Base-by-base conservation (phyloP, 2,113 vertebrate species). In the Cyprinodon brontotheroides region DNA sequence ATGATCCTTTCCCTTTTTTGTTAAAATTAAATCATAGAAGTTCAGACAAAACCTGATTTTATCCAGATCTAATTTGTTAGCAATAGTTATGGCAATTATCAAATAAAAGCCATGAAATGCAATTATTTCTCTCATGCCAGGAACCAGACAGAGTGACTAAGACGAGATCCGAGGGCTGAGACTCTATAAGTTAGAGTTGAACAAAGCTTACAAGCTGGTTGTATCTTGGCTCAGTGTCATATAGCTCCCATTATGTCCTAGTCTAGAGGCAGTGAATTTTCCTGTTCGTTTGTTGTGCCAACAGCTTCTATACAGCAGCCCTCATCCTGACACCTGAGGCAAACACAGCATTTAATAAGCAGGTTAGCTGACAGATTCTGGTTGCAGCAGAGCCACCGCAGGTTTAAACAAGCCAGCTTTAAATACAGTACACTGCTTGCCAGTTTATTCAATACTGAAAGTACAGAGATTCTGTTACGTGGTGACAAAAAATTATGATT, bases 201-300 rank as follows among this genome's bases (percentile, higher is more conserved):
- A 40, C 38, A 63, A 61, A 76, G 29, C 74, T 61, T 76, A 85
- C 77, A 85, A 57, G 43, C 29, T 29, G 29, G 29, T 1, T 29
- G 29, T 29, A 29, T 29, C 29, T 29, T 29, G 10, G 15, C 73
- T 69, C 50, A 75, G 22, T 72, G 40, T 12, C 41, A 57, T 70
- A 82, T 48, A 61, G 41, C 45, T 74, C 61, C 72, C 61, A 73
- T 60, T 43, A 53, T 75, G 61, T 41, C 39, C 41, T 36, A 50
- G 50, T 72, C 12, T 53, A 53, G n/a, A 68, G 39, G 43, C 45
- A 68, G 10, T 67, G 65, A 61, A 76, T 80, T 80, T 53, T 80
- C 68, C 61, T 61, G 78, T 87, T 84, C 66, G 83, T 77, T 73
- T 78, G 72, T 77, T 87, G 70, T 81, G 82, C 80, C 80, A 78